Conservation (phyloP, 2,797 vertebrate species). For the Pantherophis vulpinus region DNA sequence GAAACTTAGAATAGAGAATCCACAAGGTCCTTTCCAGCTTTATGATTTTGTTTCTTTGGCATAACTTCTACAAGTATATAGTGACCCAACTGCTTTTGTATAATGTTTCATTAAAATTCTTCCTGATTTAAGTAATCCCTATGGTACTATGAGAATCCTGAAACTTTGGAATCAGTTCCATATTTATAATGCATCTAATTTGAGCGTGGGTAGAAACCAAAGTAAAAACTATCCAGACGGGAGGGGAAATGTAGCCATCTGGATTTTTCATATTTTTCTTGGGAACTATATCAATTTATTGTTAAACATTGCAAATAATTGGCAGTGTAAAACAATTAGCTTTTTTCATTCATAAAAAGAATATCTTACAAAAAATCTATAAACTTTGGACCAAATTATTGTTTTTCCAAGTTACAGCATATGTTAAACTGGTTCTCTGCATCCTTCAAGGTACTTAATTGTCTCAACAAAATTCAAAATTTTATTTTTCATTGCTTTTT, state of each 20-base stretch:
- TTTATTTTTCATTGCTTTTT: slow-evolving; percentile 1
- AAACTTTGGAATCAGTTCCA: slow-evolving; percentile 48
- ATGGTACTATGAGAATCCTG: slow-evolving; percentile 34
- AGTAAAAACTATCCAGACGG: slow-evolving; percentile 25
- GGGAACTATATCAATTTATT: background rate
- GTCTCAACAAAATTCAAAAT: background rate
- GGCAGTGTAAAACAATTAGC: background rate
- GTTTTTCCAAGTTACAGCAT: background rate
- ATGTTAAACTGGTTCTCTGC: background rate
- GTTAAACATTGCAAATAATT: background rate
- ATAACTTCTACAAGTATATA: slow-evolving; percentile 15
- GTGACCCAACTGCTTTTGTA: slow-evolving; percentile 42
- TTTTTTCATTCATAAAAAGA: slow-evolving; percentile 18
- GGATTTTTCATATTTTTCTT: slow-evolving; percentile 21
- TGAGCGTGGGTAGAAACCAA: slow-evolving; percentile 38
- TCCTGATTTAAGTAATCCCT: slow-evolving; percentile 45
- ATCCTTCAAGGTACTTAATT: background rate
- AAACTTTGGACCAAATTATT: background rate
- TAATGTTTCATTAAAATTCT: slow-evolving; percentile 63
- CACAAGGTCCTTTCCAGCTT: background rate
- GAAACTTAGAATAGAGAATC: background rate
- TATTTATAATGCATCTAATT: slow-evolving; percentile 41
- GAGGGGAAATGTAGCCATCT: slow-evolving; percentile 13
- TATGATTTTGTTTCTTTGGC: background rate
- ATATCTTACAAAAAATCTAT: background rate